Base-by-base conservation (phyloP, 2,113 vertebrate genomes). In the Turnix velox region DNA sequence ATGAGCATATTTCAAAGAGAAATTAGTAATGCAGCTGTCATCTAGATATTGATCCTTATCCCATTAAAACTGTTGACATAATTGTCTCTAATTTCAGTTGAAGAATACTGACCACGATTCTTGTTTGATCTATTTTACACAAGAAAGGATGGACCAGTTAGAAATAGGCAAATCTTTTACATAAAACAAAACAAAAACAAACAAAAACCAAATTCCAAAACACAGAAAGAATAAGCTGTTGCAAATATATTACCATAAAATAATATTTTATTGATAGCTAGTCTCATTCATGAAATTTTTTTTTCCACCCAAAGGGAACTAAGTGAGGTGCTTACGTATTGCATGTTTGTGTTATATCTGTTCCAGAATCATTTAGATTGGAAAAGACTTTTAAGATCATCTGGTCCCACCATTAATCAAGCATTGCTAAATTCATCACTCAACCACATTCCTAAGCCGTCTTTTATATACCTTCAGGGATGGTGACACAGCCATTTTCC, bases 391-490 rank as follows among this genome's bases (percentile, higher is more conserved):
- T n/a, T 40, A 40, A 40, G 17, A 49, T 40, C 27, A 59, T 59
- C 1, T 4, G n/a, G 6, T n/a, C 17, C 46, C 61, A n/a, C 17
- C 1, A 1, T 49, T n/a, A n/a, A 40, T 4, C 28, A 24, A 30
- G 5, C 27, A 48, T 20, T 48, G 11, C 10, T 27, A 59, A 28
- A 10, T 45, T 43, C 9, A 48, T 12, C 27, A 24, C 20, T 59
- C 31, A 39, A 24, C 20, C 16, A 39, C 8, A 12, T 49, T 22
- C 22, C 22, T 40, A 40, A 76, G 22, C 5, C 2, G 0, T 40
- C 20, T 49, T 39, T 48, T 61, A 25, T 39, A 48, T 39, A 25
- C 43, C 16, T 39, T 16, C 35, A 61, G 33, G 45, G 12, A 25
- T 13, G 15, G 12, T 19, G 43, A 39, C 57, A 39, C 35, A 39